Base-by-base conservation (phyloP, 1,140 invertebrate species). In the Bathynomus jamesi region DNA sequence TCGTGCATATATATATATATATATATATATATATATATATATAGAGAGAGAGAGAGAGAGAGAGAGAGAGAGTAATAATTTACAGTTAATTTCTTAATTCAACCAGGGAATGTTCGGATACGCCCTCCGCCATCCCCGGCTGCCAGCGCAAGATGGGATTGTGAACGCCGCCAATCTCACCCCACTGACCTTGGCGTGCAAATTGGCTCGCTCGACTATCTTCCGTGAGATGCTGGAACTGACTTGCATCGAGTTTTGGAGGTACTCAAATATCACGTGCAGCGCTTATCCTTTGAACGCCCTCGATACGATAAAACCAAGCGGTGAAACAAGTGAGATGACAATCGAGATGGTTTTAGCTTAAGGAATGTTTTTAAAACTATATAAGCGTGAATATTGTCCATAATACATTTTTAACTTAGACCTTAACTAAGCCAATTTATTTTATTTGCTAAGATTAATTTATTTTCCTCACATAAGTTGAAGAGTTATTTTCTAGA, bases 191-290 rank as follows among this genome's bases (percentile, higher is more conserved):
- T 85, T 99, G 28, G 95, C 97, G 69, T 97, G 96, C 82, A 94
- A 96, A 83, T 84, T 99, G 65, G 97, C 96, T 65, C 86, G 96
- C 71, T 93, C 94, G 10, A 91, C 94, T 79, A 95, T 99, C 74
- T 99, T 83, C 74, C 88, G 92, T 76, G 96, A 99, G 84, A 99
- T 99, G 92, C 86, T 99, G 80, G 96, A 99, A 82, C 84, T 99
- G 11, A 94, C 92, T 65, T 92, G 93, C 71, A 86, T 93, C 73
- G 96, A 98, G 83, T 97, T 99, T 82, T 99, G 97, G 97, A 85
- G 96, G 53, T 99, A 98, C 83, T 97, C 94, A 78, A 98, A 99
- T 81, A 98, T 99, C 78, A 98, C 94, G n/a, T 99, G 96, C 83
- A 98, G 95, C 13, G 94, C 92, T 0, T 99, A 99, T 84, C 95